These are phyloP conservation scores for Sphinx pinastri DNA, from an alignment of 2,888 invertebrate species.

Conservation along the genomic window DNA sequence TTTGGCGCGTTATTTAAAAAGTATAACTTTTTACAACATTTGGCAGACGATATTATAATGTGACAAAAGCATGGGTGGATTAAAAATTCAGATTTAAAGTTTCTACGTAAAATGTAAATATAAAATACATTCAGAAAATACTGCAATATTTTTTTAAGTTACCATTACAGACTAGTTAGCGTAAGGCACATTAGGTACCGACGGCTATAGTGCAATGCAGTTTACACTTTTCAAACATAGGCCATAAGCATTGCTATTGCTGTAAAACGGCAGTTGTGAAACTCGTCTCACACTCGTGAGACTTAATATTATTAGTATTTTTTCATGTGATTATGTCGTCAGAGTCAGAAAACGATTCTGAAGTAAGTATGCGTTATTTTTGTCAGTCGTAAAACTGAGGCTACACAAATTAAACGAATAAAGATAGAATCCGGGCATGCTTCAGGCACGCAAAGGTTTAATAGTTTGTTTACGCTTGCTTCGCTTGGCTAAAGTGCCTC, in stretches of 20 bases:
- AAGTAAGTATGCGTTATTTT: constrained; percentile 60
- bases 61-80: too few species aligned
- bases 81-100: neutral
- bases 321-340: constrained; percentile 35
- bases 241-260: constrained; percentile 30
- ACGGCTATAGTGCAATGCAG: constrained; percentile 54
- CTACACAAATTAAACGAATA: constrained; percentile 53
- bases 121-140: neutral
- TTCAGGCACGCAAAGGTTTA: constrained; percentile 70
- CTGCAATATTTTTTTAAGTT: constrained; percentile 7
- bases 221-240: constrained; percentile 46
- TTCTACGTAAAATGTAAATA: neutral
- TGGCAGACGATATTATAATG: neutral
- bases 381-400: constrained; percentile 43
- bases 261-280: constrained; percentile 9
- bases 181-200: constrained; percentile 33
- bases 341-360: constrained; percentile 48
- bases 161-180: constrained; percentile 17
- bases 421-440: constrained; percentile 53
- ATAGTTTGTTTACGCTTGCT: constrained; percentile 78
- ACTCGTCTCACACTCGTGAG: neutral
- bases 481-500: constrained; percentile 66
- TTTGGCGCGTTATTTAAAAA: too few species aligned
- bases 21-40: too few species aligned
- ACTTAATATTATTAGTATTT: neutral